A percentile compares a stretch with the other conserved stretches of the same genome.
These are phyloP conservation scores for Columba guinea DNA, from an alignment of 2,797 vertebrate species.

Conservation along the genomic window DNA sequence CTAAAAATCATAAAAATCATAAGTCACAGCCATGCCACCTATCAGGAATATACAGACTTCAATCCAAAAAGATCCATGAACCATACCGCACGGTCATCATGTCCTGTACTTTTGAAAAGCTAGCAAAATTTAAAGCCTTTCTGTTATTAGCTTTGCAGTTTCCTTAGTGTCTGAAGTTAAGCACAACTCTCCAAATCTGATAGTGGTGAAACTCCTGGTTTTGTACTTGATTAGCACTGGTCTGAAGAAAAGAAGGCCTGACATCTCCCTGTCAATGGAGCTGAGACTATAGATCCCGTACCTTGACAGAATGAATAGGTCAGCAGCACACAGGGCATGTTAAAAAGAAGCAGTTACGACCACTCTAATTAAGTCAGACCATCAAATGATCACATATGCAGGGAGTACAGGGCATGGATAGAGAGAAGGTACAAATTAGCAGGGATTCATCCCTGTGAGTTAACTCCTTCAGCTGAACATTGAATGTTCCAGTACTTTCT, in stretches of 20 bases:
- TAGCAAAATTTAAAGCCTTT: background rate
- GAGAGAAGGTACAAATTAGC: background rate
- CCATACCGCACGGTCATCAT: fast-evolving
- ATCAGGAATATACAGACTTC: background rate
- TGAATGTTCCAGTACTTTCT: background rate
- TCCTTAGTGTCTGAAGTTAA: background rate
- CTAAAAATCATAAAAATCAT: background rate
- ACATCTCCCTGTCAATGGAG: background rate
- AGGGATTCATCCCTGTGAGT: background rate
- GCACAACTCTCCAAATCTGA: background rate
- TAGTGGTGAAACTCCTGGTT: background rate
- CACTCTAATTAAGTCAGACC: background rate
- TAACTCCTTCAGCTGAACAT: background rate
- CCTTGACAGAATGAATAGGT: background rate
- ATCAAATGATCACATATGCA: no score
- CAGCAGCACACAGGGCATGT: background rate
- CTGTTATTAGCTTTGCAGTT: background rate
- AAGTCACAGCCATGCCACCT: background rate
- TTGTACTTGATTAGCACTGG: background rate
- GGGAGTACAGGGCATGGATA: background rate
- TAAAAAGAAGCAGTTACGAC: background rate
- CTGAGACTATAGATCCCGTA: background rate
- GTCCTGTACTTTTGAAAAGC: background rate
- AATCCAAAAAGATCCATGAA: background rate
- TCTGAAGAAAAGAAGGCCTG: background rate